Evolutionary conservation across 1,140 invertebrate genomes (phyloP).

Genomic region (Physella acuta): DNA sequence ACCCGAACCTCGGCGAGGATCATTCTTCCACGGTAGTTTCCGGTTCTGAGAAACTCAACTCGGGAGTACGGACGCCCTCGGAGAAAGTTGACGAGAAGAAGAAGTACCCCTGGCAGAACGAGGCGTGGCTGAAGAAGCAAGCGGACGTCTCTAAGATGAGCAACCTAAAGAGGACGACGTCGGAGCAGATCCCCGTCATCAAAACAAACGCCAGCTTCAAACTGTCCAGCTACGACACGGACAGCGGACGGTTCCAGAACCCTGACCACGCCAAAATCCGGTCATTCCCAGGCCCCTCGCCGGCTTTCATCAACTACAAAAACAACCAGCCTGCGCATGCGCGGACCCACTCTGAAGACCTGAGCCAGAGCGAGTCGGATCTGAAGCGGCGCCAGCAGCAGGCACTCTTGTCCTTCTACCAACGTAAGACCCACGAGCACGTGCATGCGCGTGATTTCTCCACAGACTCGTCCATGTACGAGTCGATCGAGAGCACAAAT

Average conservation of each 20-base stretch:
- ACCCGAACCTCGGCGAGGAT: conserved; percentile 35
- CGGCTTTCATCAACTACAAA: background rate
- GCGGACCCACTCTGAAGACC: conserved; percentile 7
- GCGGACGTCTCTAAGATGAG: conserved; percentile 16
- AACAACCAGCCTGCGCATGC: background rate
- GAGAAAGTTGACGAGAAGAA: too few species aligned
- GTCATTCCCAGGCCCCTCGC: background rate
- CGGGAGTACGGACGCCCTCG: background rate
- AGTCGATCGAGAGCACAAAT: conserved; percentile 10
- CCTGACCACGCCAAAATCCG: background rate
- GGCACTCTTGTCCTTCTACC: conserved; percentile 81
- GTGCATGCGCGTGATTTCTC: conserved; percentile 7
- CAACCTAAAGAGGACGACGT: conserved; percentile 43
- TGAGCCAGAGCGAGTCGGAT: conserved; percentile 65
- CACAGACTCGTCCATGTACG: conserved; percentile 30
- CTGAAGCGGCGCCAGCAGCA: conserved; percentile 82
- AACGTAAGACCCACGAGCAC: conserved; percentile 66
- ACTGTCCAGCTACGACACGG: conserved; percentile 1
- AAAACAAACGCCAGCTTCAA: conserved; percentile 54
- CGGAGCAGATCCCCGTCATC: conserved; percentile 46
- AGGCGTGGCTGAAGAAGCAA: conserved; percentile 6
- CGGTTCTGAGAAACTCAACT: background rate
- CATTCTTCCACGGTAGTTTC: conserved; percentile 22
- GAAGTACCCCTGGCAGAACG: conserved; percentile 24
- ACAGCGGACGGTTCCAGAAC: background rate